Evolutionary conservation across 1,140 invertebrate species (phyloP), one percentile per base, ranked within the genome.

Genomic region (Zaprionus capensis): DNA sequence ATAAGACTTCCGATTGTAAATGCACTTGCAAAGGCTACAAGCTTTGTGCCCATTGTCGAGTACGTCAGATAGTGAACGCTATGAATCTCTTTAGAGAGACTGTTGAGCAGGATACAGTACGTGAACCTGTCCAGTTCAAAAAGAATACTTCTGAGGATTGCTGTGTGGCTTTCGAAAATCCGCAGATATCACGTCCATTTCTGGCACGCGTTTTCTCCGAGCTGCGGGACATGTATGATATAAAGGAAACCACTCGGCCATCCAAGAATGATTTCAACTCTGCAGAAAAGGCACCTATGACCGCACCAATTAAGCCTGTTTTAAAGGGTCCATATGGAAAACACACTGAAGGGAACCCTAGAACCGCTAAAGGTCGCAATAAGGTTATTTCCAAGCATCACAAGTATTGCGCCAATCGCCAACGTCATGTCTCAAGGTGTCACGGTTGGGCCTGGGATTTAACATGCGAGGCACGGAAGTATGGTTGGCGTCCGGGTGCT

Each of bases 401-500:
- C 24, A 82, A 77, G n/a, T 38, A 28, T 0, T 92, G 91, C 15
- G 7, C 80, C 1, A 78, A 77, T 12, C 26, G 41, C 6, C 15
- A 7, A 9, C n/a, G 15, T n/a, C 41, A 17, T 92, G 0, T 80
- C 92, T 4, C 65, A 38, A 12, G 36, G 68, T 55, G 75, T 20
- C 92, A 92, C 65, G 92, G 92, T 9, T 92, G 92, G 92, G 69
- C 84, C 6, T 92, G 92, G 92, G 64, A 62, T 49, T 53, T 46
- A 0, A 86, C 79, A 26, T 44, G 38, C 0, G 61, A 73, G 56
- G 75, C 73, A 0, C 69, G 73, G 4, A 71, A 80, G 9, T 24
- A 66, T 11, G 91, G 91, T 38, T 92, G 92, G 92, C 79, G 72
- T 2, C 92, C 92, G 0, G 92, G 92, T 2, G 86, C 78, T 17